Evolutionary conservation across 1,140 invertebrate genomes (phyloP).

Genomic region (Scaptomyza pallida): DNA sequence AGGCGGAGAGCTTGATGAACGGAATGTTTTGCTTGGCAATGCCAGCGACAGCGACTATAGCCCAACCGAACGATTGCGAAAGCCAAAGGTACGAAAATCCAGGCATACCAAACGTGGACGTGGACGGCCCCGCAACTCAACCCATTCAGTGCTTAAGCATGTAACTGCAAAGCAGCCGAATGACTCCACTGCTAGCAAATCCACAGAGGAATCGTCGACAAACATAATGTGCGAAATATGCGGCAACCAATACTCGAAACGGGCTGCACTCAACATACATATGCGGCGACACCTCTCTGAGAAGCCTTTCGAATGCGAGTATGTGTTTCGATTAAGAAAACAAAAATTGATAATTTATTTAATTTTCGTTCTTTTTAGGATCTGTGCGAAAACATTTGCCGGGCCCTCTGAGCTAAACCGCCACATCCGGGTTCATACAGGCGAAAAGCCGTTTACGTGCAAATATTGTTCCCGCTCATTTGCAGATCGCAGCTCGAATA

Average conservation of each 20-base stretch:
- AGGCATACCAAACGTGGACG: conserved; percentile 56
- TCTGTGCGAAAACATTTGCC: conserved; percentile 74
- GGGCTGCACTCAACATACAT: conserved; percentile 75
- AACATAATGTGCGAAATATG: conserved; percentile 81
- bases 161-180: conserved; percentile 15
- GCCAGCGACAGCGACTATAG: conserved; percentile 69
- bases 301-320: conserved; percentile 82
- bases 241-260: conserved; percentile 76
- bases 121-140: conserved; percentile 51
- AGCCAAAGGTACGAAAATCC: conserved; percentile 47
- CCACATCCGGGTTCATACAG: conserved; percentile 78
- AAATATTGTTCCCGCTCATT: conserved; percentile 89
- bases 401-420: conserved; percentile 75
- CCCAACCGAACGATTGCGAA: conserved; percentile 51
- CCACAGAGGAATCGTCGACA: conserved; percentile 59
- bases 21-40: conserved; percentile 46
- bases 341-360: too few relatives aligned
- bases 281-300: conserved; percentile 79
- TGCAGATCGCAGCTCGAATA: conserved; percentile 86
- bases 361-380: conserved; percentile 31
- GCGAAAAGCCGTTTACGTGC: conserved; percentile 87
- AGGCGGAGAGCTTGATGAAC: conserved; percentile 49
- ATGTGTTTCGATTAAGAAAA: conserved; percentile 27
- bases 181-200: conserved; percentile 11
- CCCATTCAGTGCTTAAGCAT: conserved; percentile 21